Base-by-base conservation (phyloP, 2,113 vertebrate genomes). In the Pituophis catenifer region DNA sequence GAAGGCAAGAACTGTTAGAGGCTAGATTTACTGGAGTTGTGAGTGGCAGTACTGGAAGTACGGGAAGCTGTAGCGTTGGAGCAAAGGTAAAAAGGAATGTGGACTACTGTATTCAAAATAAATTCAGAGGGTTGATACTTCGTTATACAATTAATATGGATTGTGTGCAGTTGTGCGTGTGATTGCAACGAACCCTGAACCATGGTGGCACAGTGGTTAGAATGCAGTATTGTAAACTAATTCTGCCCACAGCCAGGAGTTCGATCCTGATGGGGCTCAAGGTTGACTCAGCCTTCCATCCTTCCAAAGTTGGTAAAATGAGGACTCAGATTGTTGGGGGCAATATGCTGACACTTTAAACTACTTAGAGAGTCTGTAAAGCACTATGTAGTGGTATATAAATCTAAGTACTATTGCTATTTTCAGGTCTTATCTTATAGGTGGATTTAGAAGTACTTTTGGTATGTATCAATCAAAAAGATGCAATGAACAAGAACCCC, bases 11-110 rank as follows among this genome's bases (percentile, higher is more conserved):
- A 97, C 98, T 99, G 97, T 97, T 99, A 96, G 99, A 99, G 97
- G 99, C 99, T 86, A 98, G 99, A 95, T 99, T 99, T 96, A 99
- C 99, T 95, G 99, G 99, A 52, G 99, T 98, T 96, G 99, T 99
- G 96, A 98, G 99, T 89, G 99, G 99, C 94, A 99, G 98, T 97
- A 99, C 99, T 62, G 99, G 99, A 93, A 99, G 99, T 97, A 99
- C 99, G 6, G 99, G 99, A 94, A 99, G 99, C 97, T 98, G 98
- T 97, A 99, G 99, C 59, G 99, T 99, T 97, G 99, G 99, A 97
- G 98, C 99, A 96, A 99, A 99, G 98, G 99, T 99, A 95, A 98
- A 98, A 98, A 89, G 90, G 52, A 65, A 65, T 48, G 86, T 91
- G 12, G 89, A 93, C 89, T 90, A 33, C 29, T 70, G 12, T 17